These are phyloP conservation scores for Spinus pinus DNA, from an alignment of 2,797 vertebrate genomes.

Conservation along the genomic window DNA sequence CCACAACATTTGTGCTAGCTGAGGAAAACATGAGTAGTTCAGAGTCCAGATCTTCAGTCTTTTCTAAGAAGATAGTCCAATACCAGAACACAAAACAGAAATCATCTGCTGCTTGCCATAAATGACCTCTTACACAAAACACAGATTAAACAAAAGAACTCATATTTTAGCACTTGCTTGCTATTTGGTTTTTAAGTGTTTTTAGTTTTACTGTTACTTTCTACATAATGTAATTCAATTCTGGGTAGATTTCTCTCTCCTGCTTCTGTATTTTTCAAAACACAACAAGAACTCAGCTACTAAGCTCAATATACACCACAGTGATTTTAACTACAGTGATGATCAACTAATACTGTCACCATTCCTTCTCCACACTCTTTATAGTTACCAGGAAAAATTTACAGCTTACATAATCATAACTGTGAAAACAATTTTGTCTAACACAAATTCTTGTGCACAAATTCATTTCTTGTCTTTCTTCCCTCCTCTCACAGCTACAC, in stretches of 20 bases:
- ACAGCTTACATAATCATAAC: not conserved
- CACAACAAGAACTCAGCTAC: not conserved
- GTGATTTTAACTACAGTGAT: not conserved
- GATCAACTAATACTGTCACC: not conserved
- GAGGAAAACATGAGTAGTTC: not conserved
- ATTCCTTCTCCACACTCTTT: not conserved
- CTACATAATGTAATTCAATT: not conserved
- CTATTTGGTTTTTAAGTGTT: not conserved
- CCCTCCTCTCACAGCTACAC: not conserved
- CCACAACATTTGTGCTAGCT: not conserved
- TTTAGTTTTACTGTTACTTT: not conserved
- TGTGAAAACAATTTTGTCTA: not conserved
- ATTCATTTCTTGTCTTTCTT: not conserved
- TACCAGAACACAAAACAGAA: not conserved
- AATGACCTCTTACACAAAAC: not conserved
- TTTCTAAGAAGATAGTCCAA: not conserved
- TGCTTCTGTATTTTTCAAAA: not conserved
- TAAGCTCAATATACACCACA: not conserved
- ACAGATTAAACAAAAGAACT: not conserved
- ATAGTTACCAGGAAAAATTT: not conserved
- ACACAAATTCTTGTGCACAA: fast-evolving
- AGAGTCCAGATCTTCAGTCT: not conserved
- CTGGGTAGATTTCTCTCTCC: not conserved
- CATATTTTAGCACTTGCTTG: not conserved
- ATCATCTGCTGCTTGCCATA: not conserved